These are phyloP conservation scores for Nephrotoma flavescens DNA, from an alignment of 2,888 invertebrate species.

Conservation along the genomic window DNA sequence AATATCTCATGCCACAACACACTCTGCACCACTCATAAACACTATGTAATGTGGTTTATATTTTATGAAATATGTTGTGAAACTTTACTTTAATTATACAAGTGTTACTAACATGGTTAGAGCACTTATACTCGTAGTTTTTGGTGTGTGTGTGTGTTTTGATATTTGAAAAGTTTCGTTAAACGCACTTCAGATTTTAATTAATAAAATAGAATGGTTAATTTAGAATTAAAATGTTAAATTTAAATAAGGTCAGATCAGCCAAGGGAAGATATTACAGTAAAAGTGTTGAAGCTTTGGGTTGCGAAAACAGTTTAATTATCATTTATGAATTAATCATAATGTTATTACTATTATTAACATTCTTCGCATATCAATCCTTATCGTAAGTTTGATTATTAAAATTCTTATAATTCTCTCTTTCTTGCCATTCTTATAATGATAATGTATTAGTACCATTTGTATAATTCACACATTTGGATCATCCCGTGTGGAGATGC, in stretches of 20 bases:
- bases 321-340: no score
- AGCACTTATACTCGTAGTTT: neutral
- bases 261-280: no score
- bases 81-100: neutral
- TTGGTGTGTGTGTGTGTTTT: neutral
- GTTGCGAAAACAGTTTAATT: no score
- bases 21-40: neutral
- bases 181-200: neutral
- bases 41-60: neutral
- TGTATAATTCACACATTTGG: no score
- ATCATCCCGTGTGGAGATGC: no score
- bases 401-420: no score
- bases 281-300: no score
- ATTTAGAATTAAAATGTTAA: neutral
- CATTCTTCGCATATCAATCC: no score
- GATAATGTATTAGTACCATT: no score
- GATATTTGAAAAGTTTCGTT: neutral
- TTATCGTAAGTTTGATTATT: no score
- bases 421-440: no score
- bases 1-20: neutral
- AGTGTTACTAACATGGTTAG: neutral
- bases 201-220: neutral
- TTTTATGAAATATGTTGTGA: neutral
- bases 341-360: no score
- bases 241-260: neutral